These are phyloP conservation scores for Serilophus lunatus DNA, from an alignment of 2,113 vertebrate genomes.

Conservation along the genomic window DNA sequence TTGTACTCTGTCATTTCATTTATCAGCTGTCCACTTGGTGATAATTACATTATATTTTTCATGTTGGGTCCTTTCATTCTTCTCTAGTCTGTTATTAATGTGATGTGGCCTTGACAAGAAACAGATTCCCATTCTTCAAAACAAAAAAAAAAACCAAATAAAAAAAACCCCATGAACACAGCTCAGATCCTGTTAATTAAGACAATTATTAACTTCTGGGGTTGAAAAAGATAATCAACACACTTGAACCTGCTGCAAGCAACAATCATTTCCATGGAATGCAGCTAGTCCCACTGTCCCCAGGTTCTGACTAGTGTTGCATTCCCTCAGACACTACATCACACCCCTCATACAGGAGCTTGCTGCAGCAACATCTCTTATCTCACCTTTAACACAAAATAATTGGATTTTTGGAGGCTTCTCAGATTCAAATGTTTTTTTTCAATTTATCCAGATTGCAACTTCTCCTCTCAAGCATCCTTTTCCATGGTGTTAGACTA, in stretches of 20 bases:
- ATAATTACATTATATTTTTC: slow-evolving; percentile 19
- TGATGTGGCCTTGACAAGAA: slow-evolving; percentile 38
- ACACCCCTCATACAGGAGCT: neutral
- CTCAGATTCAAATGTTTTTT: neutral
- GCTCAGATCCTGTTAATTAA: slow-evolving; percentile 57
- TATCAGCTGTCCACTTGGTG: neutral
- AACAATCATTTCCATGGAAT: neutral
- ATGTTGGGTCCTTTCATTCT: neutral
- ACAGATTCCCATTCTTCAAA: neutral
- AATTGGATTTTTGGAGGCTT: neutral
- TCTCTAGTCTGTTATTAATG: neutral
- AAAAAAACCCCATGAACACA: neutral
- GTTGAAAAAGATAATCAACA: slow-evolving; percentile 35
- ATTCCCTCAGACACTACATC: accelerated
- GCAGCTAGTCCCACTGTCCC: neutral
- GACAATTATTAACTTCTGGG: slow-evolving; percentile 2
- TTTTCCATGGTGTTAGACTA: neutral
- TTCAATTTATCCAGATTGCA: neutral
- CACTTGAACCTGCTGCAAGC: neutral
- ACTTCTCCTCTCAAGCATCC: neutral
- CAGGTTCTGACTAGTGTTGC: neutral
- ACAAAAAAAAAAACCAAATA: neutral
- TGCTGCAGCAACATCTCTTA: neutral
- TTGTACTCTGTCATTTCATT: neutral
- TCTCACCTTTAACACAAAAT: neutral